Conservation (phyloP, 2,113 vertebrate species). For the Oreocharis arfaki region DNA sequence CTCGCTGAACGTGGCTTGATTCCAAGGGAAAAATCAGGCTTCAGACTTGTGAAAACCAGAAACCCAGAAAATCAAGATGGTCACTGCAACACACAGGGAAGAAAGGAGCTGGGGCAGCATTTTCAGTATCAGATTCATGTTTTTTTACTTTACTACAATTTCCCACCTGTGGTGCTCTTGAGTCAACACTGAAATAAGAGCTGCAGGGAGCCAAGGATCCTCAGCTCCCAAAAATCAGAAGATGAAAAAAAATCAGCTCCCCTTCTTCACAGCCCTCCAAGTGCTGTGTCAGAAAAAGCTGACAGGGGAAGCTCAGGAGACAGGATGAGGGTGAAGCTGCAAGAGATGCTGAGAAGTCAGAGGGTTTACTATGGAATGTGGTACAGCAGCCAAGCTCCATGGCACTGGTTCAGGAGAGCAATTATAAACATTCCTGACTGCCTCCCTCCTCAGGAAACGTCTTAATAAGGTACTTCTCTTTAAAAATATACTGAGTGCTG, state of each 20-base stretch:
- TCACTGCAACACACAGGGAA: neutral
- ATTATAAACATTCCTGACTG: constrained; percentile 18
- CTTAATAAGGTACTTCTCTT: constrained; percentile 5
- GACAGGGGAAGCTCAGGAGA: neutral
- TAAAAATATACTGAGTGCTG: neutral
- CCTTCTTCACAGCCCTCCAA: neutral
- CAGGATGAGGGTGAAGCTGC: neutral
- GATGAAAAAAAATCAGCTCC: neutral
- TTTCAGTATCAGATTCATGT: neutral
- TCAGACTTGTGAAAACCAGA: neutral
- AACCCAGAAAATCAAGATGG: neutral
- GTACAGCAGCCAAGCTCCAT: constrained; percentile 4
- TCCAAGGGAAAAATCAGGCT: neutral
- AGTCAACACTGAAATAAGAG: neutral
- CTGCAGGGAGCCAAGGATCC: neutral
- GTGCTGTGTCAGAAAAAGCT: neutral
- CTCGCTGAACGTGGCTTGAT: neutral
- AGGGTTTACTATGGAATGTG: neutral
- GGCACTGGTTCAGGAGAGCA: constrained; percentile 19
- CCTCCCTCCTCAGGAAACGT: neutral
- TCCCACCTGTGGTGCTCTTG: neutral
- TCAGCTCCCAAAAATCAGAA: neutral
- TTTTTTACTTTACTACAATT: neutral
- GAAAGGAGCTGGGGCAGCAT: neutral
- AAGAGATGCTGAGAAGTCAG: neutral